phyloP scores from a whole-genome alignment of 2,888 invertebrate genomes.

The Dryocosmus kuriphilus region DNA sequence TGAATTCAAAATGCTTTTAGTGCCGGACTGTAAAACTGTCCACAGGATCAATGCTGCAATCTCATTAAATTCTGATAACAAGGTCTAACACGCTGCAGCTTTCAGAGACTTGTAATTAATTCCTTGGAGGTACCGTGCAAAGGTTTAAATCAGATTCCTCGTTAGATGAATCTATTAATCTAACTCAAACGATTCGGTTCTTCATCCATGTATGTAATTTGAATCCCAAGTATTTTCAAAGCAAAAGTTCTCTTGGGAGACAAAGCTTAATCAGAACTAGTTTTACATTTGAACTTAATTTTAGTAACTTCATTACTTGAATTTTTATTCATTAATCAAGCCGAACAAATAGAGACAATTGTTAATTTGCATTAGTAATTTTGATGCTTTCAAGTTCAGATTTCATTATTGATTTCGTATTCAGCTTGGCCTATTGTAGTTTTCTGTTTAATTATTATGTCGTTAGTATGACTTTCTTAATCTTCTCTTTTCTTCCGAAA shows the following conservation, averaged over 20 bases:
- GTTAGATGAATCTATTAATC: conserved; percentile 36
- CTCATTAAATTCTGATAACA: conserved; percentile 38
- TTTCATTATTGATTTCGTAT: no score
- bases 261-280: not conserved
- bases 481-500: not conserved
- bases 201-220: not conserved
- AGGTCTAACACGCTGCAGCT: not conserved
- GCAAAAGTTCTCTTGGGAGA: not conserved
- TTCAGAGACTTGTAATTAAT: conserved; percentile 23
- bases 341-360: no score
- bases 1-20: not conserved
- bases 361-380: no score
- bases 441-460: no score
- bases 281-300: not conserved
- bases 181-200: conserved; percentile 12
- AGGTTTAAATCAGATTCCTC: conserved; percentile 29
- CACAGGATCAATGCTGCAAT: conserved; percentile 25
- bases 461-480: no score
- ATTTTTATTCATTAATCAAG: no score
- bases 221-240: not conserved
- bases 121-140: conserved; percentile 19
- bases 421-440: no score
- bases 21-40: conserved; percentile 20
- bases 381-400: no score
- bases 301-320: not conserved